phyloP scores from a whole-genome alignment of 2,113 vertebrate genomes.

The Struthio camelus region DNA sequence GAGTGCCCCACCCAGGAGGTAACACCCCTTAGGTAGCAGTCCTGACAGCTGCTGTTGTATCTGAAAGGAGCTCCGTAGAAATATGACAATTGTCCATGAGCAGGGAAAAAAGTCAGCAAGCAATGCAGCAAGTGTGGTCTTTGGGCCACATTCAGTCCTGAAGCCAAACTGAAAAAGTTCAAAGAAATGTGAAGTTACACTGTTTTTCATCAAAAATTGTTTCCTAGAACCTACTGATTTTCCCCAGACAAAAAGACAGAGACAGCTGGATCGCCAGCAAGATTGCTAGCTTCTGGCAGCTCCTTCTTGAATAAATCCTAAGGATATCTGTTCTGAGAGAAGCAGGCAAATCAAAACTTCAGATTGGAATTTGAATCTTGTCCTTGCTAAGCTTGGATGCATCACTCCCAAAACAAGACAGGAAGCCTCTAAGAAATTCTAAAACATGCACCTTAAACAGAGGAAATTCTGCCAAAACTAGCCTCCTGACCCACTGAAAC shows the following conservation, averaged over 20 bases:
- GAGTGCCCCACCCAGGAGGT: neutral
- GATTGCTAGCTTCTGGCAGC: neutral
- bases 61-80: neutral
- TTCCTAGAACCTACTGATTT: neutral
- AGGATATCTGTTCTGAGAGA: neutral
- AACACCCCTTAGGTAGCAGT: neutral
- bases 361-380: neutral
- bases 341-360: neutral
- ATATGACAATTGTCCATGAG: neutral
- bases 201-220: neutral
- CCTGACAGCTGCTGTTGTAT: neutral
- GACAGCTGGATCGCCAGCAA: neutral
- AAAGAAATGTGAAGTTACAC: neutral
- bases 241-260: neutral
- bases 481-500: neutral
- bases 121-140: neutral
- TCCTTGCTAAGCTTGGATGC: neutral
- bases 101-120: neutral
- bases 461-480: neutral
- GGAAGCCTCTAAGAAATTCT: neutral
- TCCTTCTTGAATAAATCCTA: neutral
- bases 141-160: neutral
- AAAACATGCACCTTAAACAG: neutral
- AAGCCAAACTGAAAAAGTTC: neutral
- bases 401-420: neutral